Conservation (phyloP, 1,140 invertebrate genomes). For the Drosophila murphyi region DNA sequence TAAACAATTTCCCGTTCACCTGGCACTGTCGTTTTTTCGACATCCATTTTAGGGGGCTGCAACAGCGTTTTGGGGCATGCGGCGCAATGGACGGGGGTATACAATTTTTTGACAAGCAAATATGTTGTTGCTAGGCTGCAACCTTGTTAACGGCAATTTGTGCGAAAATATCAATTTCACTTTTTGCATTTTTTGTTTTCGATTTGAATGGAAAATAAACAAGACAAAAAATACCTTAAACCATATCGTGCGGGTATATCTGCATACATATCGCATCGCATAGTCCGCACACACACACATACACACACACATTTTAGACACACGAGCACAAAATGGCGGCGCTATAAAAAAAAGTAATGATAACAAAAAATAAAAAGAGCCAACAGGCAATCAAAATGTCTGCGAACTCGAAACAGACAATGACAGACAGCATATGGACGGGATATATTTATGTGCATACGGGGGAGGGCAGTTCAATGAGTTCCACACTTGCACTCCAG, state of each 20-base stretch:
- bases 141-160: constrained; percentile 74
- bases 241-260: constrained; percentile 19
- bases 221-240: constrained; percentile 8
- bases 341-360: constrained; percentile 45
- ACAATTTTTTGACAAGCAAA: constrained; percentile 68
- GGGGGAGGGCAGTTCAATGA: constrained; percentile 17
- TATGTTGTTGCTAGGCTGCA: constrained; percentile 69
- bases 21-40: constrained; percentile 47
- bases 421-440: constrained; percentile 63
- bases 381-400: constrained; percentile 70
- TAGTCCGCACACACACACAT: constrained; percentile 9
- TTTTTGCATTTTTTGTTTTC: constrained; percentile 53
- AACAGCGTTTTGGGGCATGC: neutral
- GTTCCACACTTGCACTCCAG: neutral
- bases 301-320: neutral
- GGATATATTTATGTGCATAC: constrained; percentile 40
- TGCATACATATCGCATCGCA: constrained; percentile 22
- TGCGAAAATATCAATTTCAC: constrained; percentile 78
- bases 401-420: constrained; percentile 57
- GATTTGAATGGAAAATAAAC: constrained; percentile 20
- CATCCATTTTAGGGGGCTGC: neutral
- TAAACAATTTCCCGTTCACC: constrained; percentile 82
- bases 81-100: constrained; percentile 14
- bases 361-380: constrained; percentile 61
- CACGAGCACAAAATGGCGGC: constrained; percentile 45